Base-by-base conservation (phyloP, 1,140 invertebrate genomes). In the Drosophila guanche region DNA sequence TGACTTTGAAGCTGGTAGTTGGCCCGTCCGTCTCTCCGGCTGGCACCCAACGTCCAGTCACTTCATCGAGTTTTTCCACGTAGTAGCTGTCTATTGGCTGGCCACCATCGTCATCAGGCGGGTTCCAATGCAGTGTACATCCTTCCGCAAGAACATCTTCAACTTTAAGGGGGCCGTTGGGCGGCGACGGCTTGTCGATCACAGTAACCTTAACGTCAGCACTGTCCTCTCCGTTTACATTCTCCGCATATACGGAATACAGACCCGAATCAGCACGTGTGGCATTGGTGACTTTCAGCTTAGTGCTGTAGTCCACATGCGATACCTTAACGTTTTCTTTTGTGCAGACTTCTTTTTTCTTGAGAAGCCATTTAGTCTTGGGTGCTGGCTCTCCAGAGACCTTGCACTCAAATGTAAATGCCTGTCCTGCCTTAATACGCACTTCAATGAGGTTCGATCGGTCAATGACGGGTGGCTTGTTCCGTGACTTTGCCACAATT, bases 371-470 rank as follows among this genome's bases (percentile, higher is more conserved):
- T 73, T 94, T 95, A 2, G 97, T 97, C 89, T 96, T 96, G 4
- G 98, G 98, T 91, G 97, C 96, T 8, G 98, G 98, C 91, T 99
- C 98, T 81, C 98, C 98, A 74, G 98, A 97, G 3, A 97, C 95
- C 90, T 94, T 94, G 67, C 93, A 93, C 70, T 94, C 93, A 73
- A 93, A 94, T 47, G 91, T 89, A 76, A 94, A 94, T 10, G 74
- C 50, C 92, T 98, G 97, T 47, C 97, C 97, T 91, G 98, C 98
- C 90, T 99, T 99, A 8, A 99, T 95, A 5, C 98, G 95, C 45
- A 99, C 94, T 90, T 95, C 95, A 53, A 95, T 95, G n/a, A 99
- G 91, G 63, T 95, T 95, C 47, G 96, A 94, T 63, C 98, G 96
- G 51, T 97, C 97, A 88, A 98, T 94, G 92, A 95, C 97, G 5